Conservation (phyloP, 2,888 invertebrate species). For the Hedychridium roseum region DNA sequence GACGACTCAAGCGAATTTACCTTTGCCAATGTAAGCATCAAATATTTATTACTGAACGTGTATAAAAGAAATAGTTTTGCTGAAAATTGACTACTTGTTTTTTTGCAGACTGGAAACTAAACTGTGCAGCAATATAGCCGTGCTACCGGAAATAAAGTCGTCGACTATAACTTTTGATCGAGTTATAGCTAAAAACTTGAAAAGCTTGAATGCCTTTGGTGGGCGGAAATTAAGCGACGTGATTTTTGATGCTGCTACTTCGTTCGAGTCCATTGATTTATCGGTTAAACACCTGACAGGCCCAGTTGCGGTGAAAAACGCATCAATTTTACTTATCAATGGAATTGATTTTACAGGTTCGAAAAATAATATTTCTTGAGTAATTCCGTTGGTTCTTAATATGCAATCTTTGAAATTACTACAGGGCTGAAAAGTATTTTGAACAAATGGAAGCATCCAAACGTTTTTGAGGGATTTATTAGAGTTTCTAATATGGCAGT, state of each 20-base stretch:
- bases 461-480: constrained; percentile 31
- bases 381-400: too few species aligned
- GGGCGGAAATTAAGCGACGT: constrained; percentile 29
- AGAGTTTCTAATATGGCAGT: constrained; percentile 26
- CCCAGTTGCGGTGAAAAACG: constrained; percentile 25
- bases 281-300: constrained; percentile 29
- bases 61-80: too few species aligned
- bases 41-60: constrained; percentile 1
- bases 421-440: constrained; percentile 19
- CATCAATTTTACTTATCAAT: background rate
- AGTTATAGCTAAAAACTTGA: constrained; percentile 33
- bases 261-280: constrained; percentile 30
- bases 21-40: constrained; percentile 33
- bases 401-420: constrained; percentile 9
- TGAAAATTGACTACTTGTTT: too few species aligned
- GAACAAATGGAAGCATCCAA: constrained; percentile 35
- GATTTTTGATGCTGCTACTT: constrained; percentile 25
- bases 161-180: constrained; percentile 31
- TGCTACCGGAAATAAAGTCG: constrained; percentile 36
- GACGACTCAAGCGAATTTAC: constrained; percentile 26
- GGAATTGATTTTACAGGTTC: constrained; percentile 17
- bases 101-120: constrained; percentile 33
- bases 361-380: too few species aligned
- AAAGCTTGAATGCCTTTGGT: constrained; percentile 31
- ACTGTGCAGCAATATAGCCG: constrained; percentile 32